Conservation (phyloP, 35 echinoderm and acorn worm genomes). For the Hemicentrotus pulcherrimus region DNA sequence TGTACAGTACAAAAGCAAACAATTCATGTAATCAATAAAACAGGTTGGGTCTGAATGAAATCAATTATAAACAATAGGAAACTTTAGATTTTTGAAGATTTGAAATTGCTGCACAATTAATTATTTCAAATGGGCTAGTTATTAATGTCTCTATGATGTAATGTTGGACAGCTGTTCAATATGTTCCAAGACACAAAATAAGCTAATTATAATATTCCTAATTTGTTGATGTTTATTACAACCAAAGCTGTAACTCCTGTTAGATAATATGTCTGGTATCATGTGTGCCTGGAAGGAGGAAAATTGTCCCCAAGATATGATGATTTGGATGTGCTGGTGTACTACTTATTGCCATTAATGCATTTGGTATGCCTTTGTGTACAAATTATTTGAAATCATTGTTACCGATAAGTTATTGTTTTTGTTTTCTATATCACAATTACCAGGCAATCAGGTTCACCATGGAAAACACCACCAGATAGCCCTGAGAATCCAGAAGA, state of each 20-base stretch:
- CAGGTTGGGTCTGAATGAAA: too few species aligned
- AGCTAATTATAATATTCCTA: too few species aligned
- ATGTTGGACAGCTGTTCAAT: too few species aligned
- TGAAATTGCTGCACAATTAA: too few species aligned
- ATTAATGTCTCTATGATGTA: too few species aligned
- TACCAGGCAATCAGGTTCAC: conserved; percentile 38
- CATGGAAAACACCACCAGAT: conserved; percentile 52
- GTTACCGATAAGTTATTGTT: not conserved
- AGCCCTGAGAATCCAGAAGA: not conserved
- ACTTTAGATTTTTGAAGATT: too few species aligned
- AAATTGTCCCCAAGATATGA: not conserved
- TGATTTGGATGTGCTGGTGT: not conserved
- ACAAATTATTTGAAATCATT: not conserved
- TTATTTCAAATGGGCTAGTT: too few species aligned
- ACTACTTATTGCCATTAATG: not conserved
- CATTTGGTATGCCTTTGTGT: not conserved
- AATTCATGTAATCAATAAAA: too few species aligned
- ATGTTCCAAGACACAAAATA: too few species aligned
- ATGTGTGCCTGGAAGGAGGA: not conserved
- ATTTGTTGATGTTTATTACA: too few species aligned
- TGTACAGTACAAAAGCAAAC: too few species aligned
- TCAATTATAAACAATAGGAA: too few species aligned
- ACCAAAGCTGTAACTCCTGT: not conserved
- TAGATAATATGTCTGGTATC: not conserved
- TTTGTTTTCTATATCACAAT: not conserved